These are phyloP conservation scores for Melieria crassipennis DNA, from an alignment of 2,888 invertebrate genomes.

Conservation along the genomic window DNA sequence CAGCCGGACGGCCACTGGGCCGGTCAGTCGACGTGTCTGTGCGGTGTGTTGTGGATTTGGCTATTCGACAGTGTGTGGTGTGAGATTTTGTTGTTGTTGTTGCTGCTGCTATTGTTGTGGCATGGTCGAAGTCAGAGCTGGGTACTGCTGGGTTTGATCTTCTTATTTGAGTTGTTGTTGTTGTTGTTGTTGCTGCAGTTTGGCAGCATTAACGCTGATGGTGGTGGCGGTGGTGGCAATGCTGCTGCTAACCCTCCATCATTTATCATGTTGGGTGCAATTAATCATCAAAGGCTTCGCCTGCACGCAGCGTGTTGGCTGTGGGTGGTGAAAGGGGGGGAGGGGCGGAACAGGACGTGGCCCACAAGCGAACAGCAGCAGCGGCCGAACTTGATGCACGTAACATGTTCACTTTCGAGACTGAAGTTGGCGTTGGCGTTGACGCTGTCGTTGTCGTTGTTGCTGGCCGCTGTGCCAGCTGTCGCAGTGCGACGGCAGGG, in stretches of 20 bases:
- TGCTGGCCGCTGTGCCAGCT: no score
- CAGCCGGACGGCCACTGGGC: background rate
- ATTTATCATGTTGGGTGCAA: constrained; percentile 62
- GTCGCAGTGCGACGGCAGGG: no score
- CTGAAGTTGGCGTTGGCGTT: no score
- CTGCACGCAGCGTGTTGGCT: constrained; percentile 12
- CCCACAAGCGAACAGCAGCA: background rate
- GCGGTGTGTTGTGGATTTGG: background rate
- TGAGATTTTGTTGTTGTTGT: constrained; percentile 1
- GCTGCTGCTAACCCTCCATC: constrained; percentile 47
- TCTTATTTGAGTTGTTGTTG: no score
- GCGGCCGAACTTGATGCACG: no score
- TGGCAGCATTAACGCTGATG: background rate
- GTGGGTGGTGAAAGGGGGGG: background rate
- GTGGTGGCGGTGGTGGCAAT: constrained; percentile 3
- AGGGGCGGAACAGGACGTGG: background rate
- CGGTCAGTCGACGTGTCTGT: background rate
- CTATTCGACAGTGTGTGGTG: no score
- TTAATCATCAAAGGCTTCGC: constrained; percentile 57
- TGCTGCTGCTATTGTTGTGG: background rate
- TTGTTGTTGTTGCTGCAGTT: no score
- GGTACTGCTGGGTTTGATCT: no score
- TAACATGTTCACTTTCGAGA: no score
- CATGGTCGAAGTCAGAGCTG: no score
- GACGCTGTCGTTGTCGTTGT: no score